Base-by-base conservation (phyloP, 2,113 vertebrate species). In the Balaenoptera acutorostrata region DNA sequence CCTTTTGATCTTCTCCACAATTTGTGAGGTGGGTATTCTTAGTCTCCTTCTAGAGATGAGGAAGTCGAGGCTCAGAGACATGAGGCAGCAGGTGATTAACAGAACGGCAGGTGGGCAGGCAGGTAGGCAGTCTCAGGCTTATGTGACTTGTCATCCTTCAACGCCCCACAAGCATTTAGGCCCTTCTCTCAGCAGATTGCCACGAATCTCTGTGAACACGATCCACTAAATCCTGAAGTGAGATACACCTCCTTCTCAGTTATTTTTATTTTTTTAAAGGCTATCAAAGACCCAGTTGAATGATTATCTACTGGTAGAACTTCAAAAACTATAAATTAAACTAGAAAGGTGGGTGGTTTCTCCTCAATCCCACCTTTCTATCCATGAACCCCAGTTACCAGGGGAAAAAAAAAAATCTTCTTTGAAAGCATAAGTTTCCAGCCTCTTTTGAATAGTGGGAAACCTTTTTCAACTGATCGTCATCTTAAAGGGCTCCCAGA, bases 401-500 rank as follows among this genome's bases (percentile, higher is more conserved):
- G 17, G 25, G 21, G 31, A 18, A 8, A 57, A 72, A 57, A 72
- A 39, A 11, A 14, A 27, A 29, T n/a, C 80, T 55, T 59, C 15
- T 41, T 74, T 61, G 15, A 25, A 66, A 93, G 66, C 89, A 66
- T 55, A 82, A 39, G 33, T n/a, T 33, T 93, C 29, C 64, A 59
- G 69, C n/a, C 6, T 31, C 14, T 94, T 85, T 14, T 77, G 80
- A 84, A 86, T 39, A 49, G 64, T 27, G 69, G 68, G 49, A 72
- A 92, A 78, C 31, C 18, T 89, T 97, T 92, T 96, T 21, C 78
- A 93, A 63, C 46, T 36, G 68, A 94, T 91, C 66, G 59, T 90
- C 88, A 14, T 90, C 71, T 90, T 88, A 61, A 41, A 74, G 49
- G 71, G 72, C 91, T 93, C 90, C 81, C 85, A 94, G 80, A 93